phyloP scores from a whole-genome alignment of 2,797 vertebrate species.

The Eptatretus atami region DNA sequence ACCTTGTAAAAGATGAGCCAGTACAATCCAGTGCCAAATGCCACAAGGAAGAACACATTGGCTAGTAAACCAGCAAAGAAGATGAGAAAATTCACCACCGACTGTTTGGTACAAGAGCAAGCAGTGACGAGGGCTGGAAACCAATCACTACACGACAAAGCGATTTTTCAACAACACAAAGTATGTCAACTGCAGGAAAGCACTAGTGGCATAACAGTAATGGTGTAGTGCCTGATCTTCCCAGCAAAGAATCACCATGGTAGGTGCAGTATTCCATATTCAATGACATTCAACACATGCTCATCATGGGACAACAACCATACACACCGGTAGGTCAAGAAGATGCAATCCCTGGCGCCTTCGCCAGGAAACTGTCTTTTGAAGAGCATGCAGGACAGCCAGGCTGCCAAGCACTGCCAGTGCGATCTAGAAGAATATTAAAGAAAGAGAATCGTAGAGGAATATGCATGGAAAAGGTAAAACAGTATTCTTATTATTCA shows the following conservation, averaged over 20 bases:
- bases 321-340: conserved; percentile 11
- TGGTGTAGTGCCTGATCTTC: too few species aligned
- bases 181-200: too few species aligned
- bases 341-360: conserved; percentile 12
- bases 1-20: conserved; percentile 12
- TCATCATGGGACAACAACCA: too few species aligned
- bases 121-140: too few species aligned
- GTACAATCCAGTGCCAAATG: conserved; percentile 11
- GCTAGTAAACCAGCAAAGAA: conserved; percentile 10
- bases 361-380: conserved; percentile 13
- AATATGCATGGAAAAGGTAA: too few species aligned
- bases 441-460: too few species aligned
- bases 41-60: conserved; percentile 10
- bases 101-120: conserved; percentile 5
- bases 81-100: conserved; percentile 11
- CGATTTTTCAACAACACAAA: too few species aligned
- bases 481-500: too few species aligned
- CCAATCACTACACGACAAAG: too few species aligned
- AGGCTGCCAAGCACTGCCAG: conserved; percentile 12
- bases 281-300: too few species aligned
- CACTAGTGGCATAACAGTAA: too few species aligned
- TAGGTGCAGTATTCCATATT: conserved; percentile 10
- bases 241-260: too few species aligned
- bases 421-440: conserved; percentile 10
- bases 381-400: conserved; percentile 10